A percentile compares a stretch with the other conserved stretches of the same genome.
phyloP scores from a whole-genome alignment of 2,888 invertebrate species.

The Synanthedon vespiformis region DNA sequence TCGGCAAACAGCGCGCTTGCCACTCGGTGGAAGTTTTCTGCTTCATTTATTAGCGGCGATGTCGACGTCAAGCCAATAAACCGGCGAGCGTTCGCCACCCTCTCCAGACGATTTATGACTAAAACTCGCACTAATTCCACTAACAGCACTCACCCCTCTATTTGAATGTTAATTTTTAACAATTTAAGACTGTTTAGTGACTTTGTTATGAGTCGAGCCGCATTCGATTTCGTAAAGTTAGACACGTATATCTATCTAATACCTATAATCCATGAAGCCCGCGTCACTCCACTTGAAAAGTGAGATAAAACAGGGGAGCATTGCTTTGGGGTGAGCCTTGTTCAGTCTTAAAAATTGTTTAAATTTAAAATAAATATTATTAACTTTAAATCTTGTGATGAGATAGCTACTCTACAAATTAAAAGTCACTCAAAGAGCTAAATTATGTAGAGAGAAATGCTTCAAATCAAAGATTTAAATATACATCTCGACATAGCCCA shows the following conservation, averaged over 20 bases:
- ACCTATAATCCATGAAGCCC: neutral
- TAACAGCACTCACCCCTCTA: slow-evolving; percentile 55
- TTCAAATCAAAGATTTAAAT: no score
- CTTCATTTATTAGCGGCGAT: slow-evolving; percentile 66
- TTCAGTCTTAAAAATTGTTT: no score
- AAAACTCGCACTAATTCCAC: slow-evolving; percentile 63
- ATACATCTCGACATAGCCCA: no score
- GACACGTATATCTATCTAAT: slow-evolving; percentile 6
- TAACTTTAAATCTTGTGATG: no score
- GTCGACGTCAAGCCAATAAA: slow-evolving; percentile 60
- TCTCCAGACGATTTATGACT: slow-evolving; percentile 63
- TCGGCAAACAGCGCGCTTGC: slow-evolving; percentile 44
- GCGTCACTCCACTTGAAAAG: no score
- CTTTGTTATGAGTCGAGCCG: slow-evolving; percentile 37
- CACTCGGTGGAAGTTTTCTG: slow-evolving; percentile 61
- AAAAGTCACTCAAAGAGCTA: no score
- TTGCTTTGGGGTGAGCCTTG: no score
- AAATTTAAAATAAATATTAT: no score
- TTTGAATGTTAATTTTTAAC: slow-evolving; percentile 69
- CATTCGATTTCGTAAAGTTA: slow-evolving; percentile 24
- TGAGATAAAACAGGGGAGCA: no score
- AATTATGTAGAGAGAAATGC: no score
- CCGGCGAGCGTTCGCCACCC: slow-evolving; percentile 48
- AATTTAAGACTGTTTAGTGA: slow-evolving; percentile 55
- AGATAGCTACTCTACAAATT: no score